These are phyloP conservation scores for Sesia apiformis DNA, from an alignment of 2,888 invertebrate species.

Conservation along the genomic window DNA sequence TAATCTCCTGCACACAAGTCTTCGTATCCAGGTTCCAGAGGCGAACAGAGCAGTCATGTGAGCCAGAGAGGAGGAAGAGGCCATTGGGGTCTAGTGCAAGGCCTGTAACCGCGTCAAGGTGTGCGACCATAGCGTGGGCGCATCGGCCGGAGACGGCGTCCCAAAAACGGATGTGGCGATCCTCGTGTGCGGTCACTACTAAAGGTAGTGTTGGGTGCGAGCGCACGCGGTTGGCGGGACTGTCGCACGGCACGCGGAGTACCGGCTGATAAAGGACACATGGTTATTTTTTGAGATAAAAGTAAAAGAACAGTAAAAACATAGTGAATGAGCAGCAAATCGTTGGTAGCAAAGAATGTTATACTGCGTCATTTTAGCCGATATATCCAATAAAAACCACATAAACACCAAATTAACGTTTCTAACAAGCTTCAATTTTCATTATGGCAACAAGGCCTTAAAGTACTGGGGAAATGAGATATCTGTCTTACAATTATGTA, in stretches of 20 bases:
- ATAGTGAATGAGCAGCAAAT: too few relatives aligned
- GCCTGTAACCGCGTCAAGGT: conserved; percentile 98
- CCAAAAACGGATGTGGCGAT: conserved; percentile 98
- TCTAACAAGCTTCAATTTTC: too few relatives aligned
- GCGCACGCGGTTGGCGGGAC: conserved; percentile 84
- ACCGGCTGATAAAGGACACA: conserved; percentile 49
- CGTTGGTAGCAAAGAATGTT: too few relatives aligned
- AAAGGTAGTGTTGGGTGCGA: conserved; percentile 97
- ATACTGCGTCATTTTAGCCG: too few relatives aligned
- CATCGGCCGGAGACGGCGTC: conserved; percentile 95
- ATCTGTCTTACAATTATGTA: too few relatives aligned
- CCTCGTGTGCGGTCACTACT: conserved; percentile 97
- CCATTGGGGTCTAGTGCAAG: conserved; percentile 99
- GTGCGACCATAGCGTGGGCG: conserved; percentile 98
- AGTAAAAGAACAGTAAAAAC: too few relatives aligned
- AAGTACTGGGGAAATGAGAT: too few relatives aligned
- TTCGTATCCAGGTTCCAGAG: conserved; percentile 99
- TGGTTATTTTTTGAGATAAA: too few relatives aligned
- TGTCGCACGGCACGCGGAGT: conserved; percentile 79
- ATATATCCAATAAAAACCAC: too few relatives aligned
- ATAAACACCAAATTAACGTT: too few relatives aligned
- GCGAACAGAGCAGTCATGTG: conserved; percentile 98
- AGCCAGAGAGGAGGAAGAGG: conserved; percentile 97
- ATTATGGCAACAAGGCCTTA: too few relatives aligned
- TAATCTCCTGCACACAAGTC: conserved; percentile 99